Percentiles rank a stretch among this genome's conserved stretches.
These are phyloP conservation scores for Seriola aureovittata DNA, from an alignment of 2,113 vertebrate genomes.

Conservation along the genomic window DNA sequence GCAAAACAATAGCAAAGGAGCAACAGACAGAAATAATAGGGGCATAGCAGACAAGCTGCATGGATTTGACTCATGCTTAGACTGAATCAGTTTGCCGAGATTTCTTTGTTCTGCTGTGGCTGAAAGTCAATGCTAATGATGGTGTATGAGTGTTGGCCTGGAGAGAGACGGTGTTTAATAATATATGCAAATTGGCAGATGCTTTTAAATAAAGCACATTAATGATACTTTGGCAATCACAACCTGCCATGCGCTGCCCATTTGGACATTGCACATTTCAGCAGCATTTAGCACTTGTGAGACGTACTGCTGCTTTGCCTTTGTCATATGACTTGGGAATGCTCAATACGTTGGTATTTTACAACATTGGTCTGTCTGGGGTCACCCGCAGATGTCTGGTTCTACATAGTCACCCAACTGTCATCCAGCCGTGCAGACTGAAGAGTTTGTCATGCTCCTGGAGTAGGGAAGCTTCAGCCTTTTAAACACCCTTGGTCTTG, in stretches of 20 bases:
- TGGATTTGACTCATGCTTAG: conserved; percentile 29
- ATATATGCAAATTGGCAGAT: conserved; percentile 10
- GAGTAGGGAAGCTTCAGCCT: background rate
- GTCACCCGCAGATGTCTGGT: background rate
- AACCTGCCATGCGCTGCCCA: background rate
- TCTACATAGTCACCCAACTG: conserved; percentile 37
- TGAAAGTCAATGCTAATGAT: conserved; percentile 4
- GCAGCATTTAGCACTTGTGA: background rate
- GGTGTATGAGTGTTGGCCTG: background rate
- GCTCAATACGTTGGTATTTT: conserved; percentile 9
- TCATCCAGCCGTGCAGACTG: conserved; percentile 11
- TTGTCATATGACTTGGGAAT: conserved; percentile 4
- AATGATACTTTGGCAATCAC: conserved; percentile 3
- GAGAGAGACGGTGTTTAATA: conserved; percentile 33
- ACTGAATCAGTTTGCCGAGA: conserved; percentile 12
- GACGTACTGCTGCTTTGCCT: background rate
- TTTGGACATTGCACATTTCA: conserved; percentile 6
- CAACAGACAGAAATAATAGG: conserved; percentile 37
- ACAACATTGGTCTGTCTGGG: conserved; percentile 8
- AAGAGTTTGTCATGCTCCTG: background rate
- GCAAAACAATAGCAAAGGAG: conserved; percentile 41
- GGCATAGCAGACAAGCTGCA: conserved; percentile 7
- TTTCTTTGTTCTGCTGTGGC: conserved; percentile 8
- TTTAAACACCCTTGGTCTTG: conserved; percentile 6
- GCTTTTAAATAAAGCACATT: conserved; percentile 30